Percentiles rank a stretch among this genome's conserved stretches.
phyloP scores from a whole-genome alignment of 2,113 vertebrate species.

The Poecilia latipinna region DNA sequence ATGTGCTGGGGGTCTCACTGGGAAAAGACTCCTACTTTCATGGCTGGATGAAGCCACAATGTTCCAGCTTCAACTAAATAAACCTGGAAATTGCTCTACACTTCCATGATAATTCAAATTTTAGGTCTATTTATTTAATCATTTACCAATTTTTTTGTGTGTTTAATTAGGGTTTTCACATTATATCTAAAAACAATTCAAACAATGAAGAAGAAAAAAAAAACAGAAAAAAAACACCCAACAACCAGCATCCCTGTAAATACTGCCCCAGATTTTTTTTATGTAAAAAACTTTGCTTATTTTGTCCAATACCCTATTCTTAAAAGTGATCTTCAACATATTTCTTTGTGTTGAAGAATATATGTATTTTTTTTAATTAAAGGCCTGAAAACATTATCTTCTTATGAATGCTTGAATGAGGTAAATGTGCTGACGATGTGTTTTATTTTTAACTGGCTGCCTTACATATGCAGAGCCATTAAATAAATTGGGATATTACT shows the following conservation, averaged over 20 bases:
- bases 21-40: background rate
- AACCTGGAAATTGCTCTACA: background rate
- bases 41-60: background rate
- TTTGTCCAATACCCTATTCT: background rate
- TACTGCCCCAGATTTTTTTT: too few species aligned
- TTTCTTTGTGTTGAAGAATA: background rate
- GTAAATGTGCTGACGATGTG: background rate
- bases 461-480: background rate
- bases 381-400: background rate
- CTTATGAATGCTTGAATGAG: slow-evolving; percentile 4
- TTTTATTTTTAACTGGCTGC: background rate
- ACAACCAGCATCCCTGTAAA: too few species aligned
- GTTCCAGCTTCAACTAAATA: background rate
- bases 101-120: background rate
- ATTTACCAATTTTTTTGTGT: background rate
- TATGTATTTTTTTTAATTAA: background rate
- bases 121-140: background rate
- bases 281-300: background rate
- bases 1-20: background rate
- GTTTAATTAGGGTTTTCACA: too few species aligned
- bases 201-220: too few species aligned
- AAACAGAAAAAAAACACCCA: too few species aligned
- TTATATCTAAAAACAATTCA: too few species aligned
- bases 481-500: too few species aligned
- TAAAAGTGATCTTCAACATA: background rate